A percentile compares a stretch with the other conserved stretches of the same genome.
These are phyloP conservation scores for Dascillus cervinus DNA, from an alignment of 2,888 invertebrate genomes.

Conservation along the genomic window DNA sequence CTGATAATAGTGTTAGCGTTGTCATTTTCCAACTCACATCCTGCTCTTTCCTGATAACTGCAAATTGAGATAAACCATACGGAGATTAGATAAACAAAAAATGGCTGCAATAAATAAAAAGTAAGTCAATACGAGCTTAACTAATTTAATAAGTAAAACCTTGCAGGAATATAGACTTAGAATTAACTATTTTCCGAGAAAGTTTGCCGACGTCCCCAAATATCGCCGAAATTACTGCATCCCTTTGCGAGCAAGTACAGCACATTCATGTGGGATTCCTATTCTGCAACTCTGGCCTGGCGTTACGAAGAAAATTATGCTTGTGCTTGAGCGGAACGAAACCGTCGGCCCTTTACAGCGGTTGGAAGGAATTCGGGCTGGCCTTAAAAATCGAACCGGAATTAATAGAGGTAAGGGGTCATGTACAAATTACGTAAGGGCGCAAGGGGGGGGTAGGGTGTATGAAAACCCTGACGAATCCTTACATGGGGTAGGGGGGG, in stretches of 20 bases:
- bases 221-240: constrained; percentile 7
- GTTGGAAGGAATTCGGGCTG: constrained; percentile 15
- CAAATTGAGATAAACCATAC: constrained; percentile 7
- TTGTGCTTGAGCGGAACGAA: constrained; percentile 10
- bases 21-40: constrained; percentile 21
- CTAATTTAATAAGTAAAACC: background rate
- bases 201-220: constrained; percentile 5
- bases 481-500: too few relatives aligned
- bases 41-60: constrained; percentile 24
- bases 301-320: constrained; percentile 11
- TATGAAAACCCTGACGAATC: too few relatives aligned
- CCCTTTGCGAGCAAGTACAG: constrained; percentile 8
- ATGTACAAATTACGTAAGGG: too few relatives aligned
- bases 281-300: constrained; percentile 6
- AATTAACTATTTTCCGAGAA: constrained; percentile 6
- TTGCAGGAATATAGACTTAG: constrained; percentile 3
- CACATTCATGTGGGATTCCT: constrained; percentile 15
- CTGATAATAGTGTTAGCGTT: constrained; percentile 19
- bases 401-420: constrained; percentile 11
- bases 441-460: too few relatives aligned
- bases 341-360: constrained; percentile 3
- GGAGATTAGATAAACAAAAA: constrained; percentile 1
- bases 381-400: constrained; percentile 10
- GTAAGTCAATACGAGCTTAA: constrained; percentile 5
- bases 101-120: constrained; percentile 4